Base-by-base conservation (phyloP, 2,797 vertebrate species). In the Malacoctenus gilli region DNA sequence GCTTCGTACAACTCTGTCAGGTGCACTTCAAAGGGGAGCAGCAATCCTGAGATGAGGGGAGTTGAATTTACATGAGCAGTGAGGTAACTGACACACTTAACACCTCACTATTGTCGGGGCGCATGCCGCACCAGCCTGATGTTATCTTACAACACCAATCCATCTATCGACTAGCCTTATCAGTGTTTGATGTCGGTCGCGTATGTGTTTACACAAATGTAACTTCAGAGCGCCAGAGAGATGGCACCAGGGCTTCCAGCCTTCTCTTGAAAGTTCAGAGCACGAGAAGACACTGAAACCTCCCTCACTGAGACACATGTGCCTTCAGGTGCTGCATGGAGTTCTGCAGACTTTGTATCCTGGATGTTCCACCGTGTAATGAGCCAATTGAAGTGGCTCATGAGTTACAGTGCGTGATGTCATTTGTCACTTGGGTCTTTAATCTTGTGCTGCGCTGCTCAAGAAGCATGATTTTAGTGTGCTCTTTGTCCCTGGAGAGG, bases 1-100 rank as follows among this genome's bases (percentile, higher is more conserved):
- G 42, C 68, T 60, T 68, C 54, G 37, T 54, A 11, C 30, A 36
- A 59, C 49, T 80, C 50, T 48, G 51, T 80, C 70, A 80, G 69
- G 58, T 72, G 61, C 59, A 80, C 69, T 80, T 79, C 69, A 82
- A 82, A 84, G 60, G 62, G 32, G 10, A 68, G 41, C 37, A 15
- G 42, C 68, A 67, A 73, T 84, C 59, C 59, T 52, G 59, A 77
- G 72, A 80, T 81, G 53, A 79, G 57, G n/a, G 44, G 44, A 54
- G 62, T 19, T 67, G 75, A 68, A 79, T 80, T 80, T 78, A 72
- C 44, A 81, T 74, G 39, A 81, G 57, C 22, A 56, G 53, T 59
- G 58, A 62, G 38, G 14, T 30, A 63, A 31, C 39, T 35, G 36
- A 61, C 57, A 59, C 56, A n/a, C 49, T 66, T 48, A 59, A 76